Conservation (phyloP, 2,113 vertebrate species). For the Dasypus novemcinctus region DNA sequence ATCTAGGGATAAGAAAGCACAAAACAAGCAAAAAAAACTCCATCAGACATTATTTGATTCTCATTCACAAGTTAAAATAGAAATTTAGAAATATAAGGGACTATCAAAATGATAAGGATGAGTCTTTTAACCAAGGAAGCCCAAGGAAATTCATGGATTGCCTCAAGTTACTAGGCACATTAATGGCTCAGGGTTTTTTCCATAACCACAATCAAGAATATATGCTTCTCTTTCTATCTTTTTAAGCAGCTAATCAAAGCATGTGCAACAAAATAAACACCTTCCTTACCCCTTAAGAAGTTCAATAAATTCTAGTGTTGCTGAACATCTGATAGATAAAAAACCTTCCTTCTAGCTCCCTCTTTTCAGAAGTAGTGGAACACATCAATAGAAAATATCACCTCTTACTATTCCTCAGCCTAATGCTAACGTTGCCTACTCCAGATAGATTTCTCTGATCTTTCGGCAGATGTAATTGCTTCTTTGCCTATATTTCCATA, state of each 20-base stretch:
- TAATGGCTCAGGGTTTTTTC: neutral
- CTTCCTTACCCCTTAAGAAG: neutral
- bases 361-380: neutral
- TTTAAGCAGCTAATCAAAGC: neutral
- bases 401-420: neutral
- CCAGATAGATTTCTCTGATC: neutral
- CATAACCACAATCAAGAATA: neutral
- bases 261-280: neutral
- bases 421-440: neutral
- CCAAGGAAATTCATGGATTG: neutral
- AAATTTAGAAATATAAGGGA: neutral
- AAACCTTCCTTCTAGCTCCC: neutral
- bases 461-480: neutral
- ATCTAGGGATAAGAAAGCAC: neutral
- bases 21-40: neutral
- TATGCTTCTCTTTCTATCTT: neutral
- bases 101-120: neutral
- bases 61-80: neutral
- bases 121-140: neutral
- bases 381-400: neutral
- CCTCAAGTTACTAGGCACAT: neutral
- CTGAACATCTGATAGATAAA: neutral
- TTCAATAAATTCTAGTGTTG: neutral
- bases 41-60: neutral
- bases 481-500: neutral